phyloP scores from a whole-genome alignment of 92 coral and sea anemone species.

The Epizoanthus rinbou region DNA sequence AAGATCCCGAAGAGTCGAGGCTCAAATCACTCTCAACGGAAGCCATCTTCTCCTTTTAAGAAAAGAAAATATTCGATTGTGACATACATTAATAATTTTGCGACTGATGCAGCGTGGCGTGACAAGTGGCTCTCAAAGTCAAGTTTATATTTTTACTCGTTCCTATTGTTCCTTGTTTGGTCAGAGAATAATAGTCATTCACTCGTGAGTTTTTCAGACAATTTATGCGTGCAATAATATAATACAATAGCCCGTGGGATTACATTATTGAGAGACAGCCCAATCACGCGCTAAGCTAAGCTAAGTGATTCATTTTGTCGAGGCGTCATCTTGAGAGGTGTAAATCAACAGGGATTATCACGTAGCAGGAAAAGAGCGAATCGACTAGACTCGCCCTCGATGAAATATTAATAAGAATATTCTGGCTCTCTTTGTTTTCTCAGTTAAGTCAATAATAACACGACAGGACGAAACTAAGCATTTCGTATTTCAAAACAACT shows the following conservation, averaged over 20 bases:
- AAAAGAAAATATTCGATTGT: conserved; percentile 17
- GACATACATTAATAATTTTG: conserved; percentile 3
- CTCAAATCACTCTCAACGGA: conserved; percentile 2
- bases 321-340: neutral
- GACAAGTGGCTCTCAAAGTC: conserved; percentile 29
- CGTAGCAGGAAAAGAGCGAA: neutral
- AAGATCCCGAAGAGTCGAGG: neutral
- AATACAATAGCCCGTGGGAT: neutral
- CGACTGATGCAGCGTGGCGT: conserved; percentile 20
- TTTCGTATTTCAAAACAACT: too few relatives aligned
- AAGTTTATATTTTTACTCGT: neutral
- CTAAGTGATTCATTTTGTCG: neutral
- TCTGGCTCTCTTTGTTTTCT: neutral
- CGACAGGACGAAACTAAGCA: neutral
- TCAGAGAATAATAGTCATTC: conserved; percentile 1
- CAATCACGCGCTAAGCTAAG: conserved; percentile 7
- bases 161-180: conserved; percentile 14
- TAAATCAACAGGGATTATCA: neutral
- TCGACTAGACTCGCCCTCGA: too few relatives aligned
- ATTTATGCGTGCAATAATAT: neutral
- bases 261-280: conserved; percentile 10
- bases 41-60: conserved; percentile 29
- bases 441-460: neutral
- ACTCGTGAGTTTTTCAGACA: conserved; percentile 12
- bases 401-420: neutral